Conservation (phyloP, 2,888 invertebrate species). For the Julus scanicus region DNA sequence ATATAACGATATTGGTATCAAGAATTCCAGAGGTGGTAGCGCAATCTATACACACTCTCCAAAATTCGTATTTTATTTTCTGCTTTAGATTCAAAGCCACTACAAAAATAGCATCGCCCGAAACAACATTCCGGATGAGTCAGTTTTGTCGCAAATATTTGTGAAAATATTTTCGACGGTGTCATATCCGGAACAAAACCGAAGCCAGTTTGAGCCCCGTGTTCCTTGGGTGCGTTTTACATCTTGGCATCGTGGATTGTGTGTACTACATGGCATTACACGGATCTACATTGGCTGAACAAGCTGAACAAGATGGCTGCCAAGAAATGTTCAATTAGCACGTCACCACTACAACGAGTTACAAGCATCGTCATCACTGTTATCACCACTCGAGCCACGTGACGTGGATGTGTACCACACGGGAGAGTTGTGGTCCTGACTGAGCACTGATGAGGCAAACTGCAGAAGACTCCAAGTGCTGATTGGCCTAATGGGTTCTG, state of each 20-base stretch:
- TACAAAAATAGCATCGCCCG: no score
- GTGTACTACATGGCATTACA: neutral
- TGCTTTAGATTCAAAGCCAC: no score
- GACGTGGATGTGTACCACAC: slow-evolving; percentile 31
- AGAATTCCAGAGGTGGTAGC: no score
- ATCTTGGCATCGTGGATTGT: neutral
- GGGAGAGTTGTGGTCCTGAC: slow-evolving; percentile 48
- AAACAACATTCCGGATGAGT: neutral
- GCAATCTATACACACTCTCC: no score
- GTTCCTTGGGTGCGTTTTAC: neutral
- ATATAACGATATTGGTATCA: no score
- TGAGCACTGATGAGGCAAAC: slow-evolving; percentile 36
- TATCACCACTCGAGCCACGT: neutral
- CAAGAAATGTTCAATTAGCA: slow-evolving; percentile 29
- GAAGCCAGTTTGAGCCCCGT: neutral
- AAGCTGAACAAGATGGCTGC: slow-evolving; percentile 4
- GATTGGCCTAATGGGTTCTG: slow-evolving; percentile 5
- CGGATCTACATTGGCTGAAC: neutral
- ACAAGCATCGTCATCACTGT: neutral
- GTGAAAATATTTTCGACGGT: neutral
- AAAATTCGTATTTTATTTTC: no score
- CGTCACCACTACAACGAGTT: slow-evolving; percentile 7
- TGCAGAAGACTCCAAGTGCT: slow-evolving; percentile 48
- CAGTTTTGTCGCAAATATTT: neutral
- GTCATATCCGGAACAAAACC: neutral